Percentiles rank a stretch among this genome's conserved stretches.
These are phyloP conservation scores for Tokudaia tokunoshimensis DNA, from an alignment of 2,797 vertebrate genomes.

Conservation along the genomic window DNA sequence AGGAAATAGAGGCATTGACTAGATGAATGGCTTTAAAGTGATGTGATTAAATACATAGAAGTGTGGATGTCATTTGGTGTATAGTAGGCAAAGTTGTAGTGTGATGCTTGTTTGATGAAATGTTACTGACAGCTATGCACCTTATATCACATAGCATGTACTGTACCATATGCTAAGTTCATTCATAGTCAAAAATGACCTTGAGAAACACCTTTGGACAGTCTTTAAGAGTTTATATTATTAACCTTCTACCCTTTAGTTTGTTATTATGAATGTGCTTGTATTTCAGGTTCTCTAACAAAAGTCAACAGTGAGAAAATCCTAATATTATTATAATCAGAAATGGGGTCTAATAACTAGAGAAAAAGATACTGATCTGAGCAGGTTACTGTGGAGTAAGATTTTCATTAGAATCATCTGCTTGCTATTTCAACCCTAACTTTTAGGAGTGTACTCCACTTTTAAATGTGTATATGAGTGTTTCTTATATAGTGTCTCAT, in stretches of 20 bases:
- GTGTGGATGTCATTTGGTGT: neutral
- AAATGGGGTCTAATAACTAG: neutral
- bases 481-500: neutral
- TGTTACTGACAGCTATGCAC: neutral
- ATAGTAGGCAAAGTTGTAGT: neutral
- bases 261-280: neutral
- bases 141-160: neutral
- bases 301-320: constrained; percentile 29
- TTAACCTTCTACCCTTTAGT: neutral
- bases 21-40: neutral
- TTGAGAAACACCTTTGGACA: constrained; percentile 26
- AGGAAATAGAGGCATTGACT: neutral
- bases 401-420: neutral
- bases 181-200: neutral
- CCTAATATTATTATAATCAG: constrained; percentile 16
- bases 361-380: neutral
- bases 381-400: neutral
- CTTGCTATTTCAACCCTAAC: neutral
- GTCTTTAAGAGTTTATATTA: neutral
- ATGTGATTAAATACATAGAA: constrained; percentile 15
- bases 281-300: neutral
- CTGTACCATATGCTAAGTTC: neutral
- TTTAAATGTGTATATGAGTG: neutral
- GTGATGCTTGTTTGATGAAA: neutral
- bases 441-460: neutral